A percentile compares a stretch with the other conserved stretches of the same genome.
These are phyloP conservation scores for Xylocopa sonorina DNA, from an alignment of 1,140 invertebrate species.

Conservation along the genomic window DNA sequence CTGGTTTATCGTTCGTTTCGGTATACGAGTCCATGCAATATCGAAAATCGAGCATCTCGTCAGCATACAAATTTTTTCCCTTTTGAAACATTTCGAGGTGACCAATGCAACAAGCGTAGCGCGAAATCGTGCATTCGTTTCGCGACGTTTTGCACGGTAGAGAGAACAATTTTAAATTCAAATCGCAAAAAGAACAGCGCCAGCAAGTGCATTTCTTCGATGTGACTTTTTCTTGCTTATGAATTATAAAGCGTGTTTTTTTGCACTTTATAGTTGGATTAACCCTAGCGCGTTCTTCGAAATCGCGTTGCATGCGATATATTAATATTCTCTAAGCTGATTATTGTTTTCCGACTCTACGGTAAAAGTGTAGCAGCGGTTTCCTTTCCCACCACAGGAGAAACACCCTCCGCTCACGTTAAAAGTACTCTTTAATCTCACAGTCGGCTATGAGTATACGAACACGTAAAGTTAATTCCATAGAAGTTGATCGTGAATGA, in stretches of 20 bases:
- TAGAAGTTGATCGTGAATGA: neutral
- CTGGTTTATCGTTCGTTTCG: neutral
- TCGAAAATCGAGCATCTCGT: neutral
- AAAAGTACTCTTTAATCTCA: no score
- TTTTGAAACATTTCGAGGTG: neutral
- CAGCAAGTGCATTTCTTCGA: neutral
- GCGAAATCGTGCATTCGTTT: neutral
- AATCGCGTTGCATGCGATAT: no score
- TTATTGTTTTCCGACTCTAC: no score
- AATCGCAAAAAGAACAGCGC: neutral
- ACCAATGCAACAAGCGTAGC: neutral
- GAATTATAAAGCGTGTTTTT: neutral
- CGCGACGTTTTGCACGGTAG: slow-evolving; percentile 6
- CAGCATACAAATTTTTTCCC: neutral
- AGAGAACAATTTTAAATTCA: slow-evolving; percentile 20
- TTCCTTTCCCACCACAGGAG: no score
- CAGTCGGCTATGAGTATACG: no score
- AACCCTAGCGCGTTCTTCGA: no score
- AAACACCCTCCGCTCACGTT: no score
- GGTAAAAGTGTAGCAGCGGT: no score
- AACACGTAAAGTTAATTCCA: neutral
- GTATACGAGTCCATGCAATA: neutral
- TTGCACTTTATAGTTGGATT: no score
- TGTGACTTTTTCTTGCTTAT: neutral
- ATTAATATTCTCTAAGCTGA: no score